Evolutionary conservation across 2,797 vertebrate genomes (phyloP), one percentile per base, ranked within the genome.

Genomic region (Karalla daura): DNA sequence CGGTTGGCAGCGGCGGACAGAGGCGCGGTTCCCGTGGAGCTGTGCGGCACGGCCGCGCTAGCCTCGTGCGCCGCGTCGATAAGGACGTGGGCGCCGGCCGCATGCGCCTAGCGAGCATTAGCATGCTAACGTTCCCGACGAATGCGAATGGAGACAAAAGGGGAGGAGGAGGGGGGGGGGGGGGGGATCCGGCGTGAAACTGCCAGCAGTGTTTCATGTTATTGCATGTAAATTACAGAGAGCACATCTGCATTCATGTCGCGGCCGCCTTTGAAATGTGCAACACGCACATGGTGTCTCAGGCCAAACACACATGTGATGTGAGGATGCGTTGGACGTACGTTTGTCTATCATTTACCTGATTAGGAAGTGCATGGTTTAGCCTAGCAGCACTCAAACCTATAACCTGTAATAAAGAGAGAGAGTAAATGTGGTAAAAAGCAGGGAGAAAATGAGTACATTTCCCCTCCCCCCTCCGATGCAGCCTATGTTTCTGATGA

Each of bases 401-500:
- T 39, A 37, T 10, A 36, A 1, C n/a, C n/a, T n/a, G n/a, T n/a
- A n/a, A n/a, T n/a, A n/a, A n/a, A n/a, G n/a, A n/a, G n/a, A n/a
- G n/a, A n/a, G n/a, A n/a, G n/a, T n/a, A n/a, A n/a, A n/a, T n/a
- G n/a, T n/a, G n/a, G n/a, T n/a, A n/a, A n/a, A n/a, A n/a, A n/a
- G n/a, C n/a, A n/a, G n/a, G n/a, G n/a, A n/a, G n/a, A n/a, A n/a
- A n/a, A n/a, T n/a, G n/a, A 27, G 12, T 9, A 30, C 7, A 9
- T 33, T 23, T 43, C 15, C 68, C 17, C 41, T 13, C 60, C 33
- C 37, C 15, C 68, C 17, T 37, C 14, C 60, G 28, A 11, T 40
- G 37, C 55, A 35, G 45, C 12, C 30, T 58, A 33, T 63, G 60
- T 70, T 46, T 43, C 17, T 35, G 36, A 54, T 64, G 75, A 76